phyloP scores from a whole-genome alignment of 1,140 invertebrate species.

The Drosophila nigromelanica region DNA sequence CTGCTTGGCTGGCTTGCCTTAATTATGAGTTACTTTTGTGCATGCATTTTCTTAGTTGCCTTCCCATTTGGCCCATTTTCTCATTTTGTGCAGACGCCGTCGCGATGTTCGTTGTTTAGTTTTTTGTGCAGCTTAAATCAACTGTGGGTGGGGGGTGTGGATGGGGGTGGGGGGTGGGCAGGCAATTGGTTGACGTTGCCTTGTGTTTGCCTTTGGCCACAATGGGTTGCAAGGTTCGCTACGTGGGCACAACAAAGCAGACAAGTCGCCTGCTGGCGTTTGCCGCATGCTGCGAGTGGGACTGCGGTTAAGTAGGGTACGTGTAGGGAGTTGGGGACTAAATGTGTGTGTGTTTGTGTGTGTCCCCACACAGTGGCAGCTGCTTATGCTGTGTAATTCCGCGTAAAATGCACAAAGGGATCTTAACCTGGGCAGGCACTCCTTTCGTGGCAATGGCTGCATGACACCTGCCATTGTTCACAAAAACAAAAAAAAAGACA shows the following conservation, averaged over 20 bases:
- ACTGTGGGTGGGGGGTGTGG: conserved; percentile 25
- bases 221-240: conserved; percentile 45
- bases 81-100: conserved; percentile 22
- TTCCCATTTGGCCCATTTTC: conserved; percentile 21
- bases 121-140: conserved; percentile 68
- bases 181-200: conserved; percentile 56
- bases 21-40: conserved; percentile 81
- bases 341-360: conserved; percentile 12
- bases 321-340: neutral
- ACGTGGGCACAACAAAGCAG: conserved; percentile 66
- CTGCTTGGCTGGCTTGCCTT: conserved; percentile 52
- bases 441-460: conserved; percentile 40
- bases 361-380: conserved; percentile 35
- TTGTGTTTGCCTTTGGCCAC: conserved; percentile 71
- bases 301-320: conserved; percentile 7
- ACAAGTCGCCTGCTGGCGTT: conserved; percentile 64
- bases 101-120: conserved; percentile 38
- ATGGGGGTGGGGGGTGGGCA: conserved; percentile 1
- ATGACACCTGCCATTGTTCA: conserved; percentile 76
- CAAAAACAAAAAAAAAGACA: conserved; percentile 65
- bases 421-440: conserved; percentile 12
- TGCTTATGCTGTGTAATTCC: conserved; percentile 78
- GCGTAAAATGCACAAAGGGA: conserved; percentile 80
- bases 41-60: conserved; percentile 69
- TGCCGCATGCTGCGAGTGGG: conserved; percentile 54